phyloP scores from a whole-genome alignment of 2,888 invertebrate species.

The Vanessa cardui region DNA sequence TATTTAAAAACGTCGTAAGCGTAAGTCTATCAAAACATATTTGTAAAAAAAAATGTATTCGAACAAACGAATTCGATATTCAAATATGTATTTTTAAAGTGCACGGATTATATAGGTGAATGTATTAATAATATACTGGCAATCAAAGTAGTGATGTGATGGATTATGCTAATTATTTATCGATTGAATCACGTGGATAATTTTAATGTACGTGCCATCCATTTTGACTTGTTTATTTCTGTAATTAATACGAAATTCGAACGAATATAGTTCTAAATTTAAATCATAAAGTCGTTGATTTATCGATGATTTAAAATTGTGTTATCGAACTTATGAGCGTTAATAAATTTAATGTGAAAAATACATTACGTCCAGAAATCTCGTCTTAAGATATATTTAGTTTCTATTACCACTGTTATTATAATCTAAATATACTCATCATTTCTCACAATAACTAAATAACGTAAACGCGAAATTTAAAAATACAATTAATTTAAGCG shows the following conservation, averaged over 20 bases:
- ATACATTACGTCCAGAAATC: background rate
- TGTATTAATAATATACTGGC: background rate
- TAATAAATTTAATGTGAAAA: background rate
- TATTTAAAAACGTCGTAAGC: too few relatives aligned
- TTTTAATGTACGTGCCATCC: background rate
- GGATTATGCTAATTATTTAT: background rate
- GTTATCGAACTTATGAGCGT: background rate
- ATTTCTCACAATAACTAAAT: too few relatives aligned
- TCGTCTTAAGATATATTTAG: conserved; percentile 2
- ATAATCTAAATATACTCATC: too few relatives aligned
- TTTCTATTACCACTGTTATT: background rate
- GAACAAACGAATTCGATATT: background rate
- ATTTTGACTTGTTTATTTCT: conserved; percentile 26
- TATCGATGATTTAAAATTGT: background rate
- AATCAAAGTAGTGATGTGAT: background rate
- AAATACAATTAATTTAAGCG: too few relatives aligned
- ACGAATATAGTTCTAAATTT: background rate
- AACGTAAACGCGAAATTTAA: too few relatives aligned
- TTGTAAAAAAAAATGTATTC: background rate
- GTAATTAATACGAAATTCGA: background rate
- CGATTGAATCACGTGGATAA: background rate
- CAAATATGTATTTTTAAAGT: background rate
- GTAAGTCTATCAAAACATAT: background rate
- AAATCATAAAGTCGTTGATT: background rate
- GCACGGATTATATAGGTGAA: background rate